phyloP scores from a whole-genome alignment of 2,797 vertebrate species.

The Orestias chungarensis region DNA sequence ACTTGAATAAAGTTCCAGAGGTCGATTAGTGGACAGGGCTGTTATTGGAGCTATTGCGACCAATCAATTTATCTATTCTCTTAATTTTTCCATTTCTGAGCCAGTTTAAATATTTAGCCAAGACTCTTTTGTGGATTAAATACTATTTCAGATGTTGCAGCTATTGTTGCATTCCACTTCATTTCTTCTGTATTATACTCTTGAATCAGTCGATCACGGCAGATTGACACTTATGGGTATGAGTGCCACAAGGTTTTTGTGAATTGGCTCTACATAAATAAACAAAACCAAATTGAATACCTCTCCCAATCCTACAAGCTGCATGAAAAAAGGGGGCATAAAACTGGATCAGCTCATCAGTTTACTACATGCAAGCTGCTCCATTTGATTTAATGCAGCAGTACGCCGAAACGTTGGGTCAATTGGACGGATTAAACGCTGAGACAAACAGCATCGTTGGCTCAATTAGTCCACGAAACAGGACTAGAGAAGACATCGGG shows the following conservation, averaged over 20 bases:
- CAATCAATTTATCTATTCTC: background rate
- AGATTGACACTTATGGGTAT: background rate
- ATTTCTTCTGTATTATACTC: background rate
- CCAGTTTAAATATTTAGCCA: background rate
- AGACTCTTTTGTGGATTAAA: background rate
- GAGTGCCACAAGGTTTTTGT: background rate
- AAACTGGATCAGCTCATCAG: background rate
- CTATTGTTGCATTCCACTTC: background rate
- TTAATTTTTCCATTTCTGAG: background rate
- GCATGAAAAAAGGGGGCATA: background rate
- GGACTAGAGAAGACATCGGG: conserved; percentile 7
- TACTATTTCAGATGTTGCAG: background rate
- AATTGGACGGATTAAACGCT: conserved; percentile 1
- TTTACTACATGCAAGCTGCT: background rate
- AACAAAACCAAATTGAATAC: background rate
- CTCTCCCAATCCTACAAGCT: background rate
- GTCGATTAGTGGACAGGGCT: background rate
- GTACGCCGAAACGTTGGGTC: background rate
- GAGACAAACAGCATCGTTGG: conserved; percentile 5
- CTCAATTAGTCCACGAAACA: background rate
- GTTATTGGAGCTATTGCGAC: background rate
- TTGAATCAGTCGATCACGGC: background rate
- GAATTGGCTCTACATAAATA: background rate
- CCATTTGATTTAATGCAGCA: conserved; percentile 11
- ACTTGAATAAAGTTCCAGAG: background rate